Conservation (phyloP, 2,113 vertebrate genomes). For the Tachysurus fulvidraco region DNA sequence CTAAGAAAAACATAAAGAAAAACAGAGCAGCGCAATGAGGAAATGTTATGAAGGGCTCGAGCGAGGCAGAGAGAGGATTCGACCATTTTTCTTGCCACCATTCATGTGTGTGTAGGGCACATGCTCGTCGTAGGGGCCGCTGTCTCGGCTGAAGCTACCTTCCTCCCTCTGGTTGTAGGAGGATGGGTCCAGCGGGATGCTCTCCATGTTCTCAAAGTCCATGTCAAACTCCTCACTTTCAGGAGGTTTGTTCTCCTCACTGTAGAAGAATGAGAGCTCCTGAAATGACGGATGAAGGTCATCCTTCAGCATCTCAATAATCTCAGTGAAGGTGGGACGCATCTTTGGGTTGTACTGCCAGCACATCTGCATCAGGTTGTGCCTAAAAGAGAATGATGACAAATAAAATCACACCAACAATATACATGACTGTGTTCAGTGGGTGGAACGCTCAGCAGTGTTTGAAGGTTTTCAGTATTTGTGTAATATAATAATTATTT, state of each 20-base stretch:
- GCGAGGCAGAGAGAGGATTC: slow-evolving; percentile 88
- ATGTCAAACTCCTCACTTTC: slow-evolving; percentile 92
- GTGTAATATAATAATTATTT: neutral
- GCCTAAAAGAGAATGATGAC: slow-evolving; percentile 64
- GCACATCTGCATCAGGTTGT: slow-evolving; percentile 94
- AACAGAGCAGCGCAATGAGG: slow-evolving; percentile 57
- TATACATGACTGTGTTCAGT: neutral
- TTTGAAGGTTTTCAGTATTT: neutral
- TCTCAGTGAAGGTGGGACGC: slow-evolving; percentile 91
- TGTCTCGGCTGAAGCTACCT: slow-evolving; percentile 76
- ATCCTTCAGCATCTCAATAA: slow-evolving; percentile 93
- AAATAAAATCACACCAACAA: neutral
- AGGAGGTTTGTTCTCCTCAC: slow-evolving; percentile 93
- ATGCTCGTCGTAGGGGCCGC: slow-evolving; percentile 88
- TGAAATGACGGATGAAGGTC: slow-evolving; percentile 90
- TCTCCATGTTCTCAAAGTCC: slow-evolving; percentile 99
- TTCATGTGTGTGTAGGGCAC: slow-evolving; percentile 98
- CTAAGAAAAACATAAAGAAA: slow-evolving; percentile 56
- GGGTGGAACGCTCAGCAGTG: neutral
- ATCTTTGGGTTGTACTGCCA: slow-evolving; percentile 99
- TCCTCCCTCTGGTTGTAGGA: slow-evolving; percentile 87
- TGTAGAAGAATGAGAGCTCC: slow-evolving; percentile 95
- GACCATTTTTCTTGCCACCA: slow-evolving; percentile 93
- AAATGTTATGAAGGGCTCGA: slow-evolving; percentile 90
- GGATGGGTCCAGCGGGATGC: slow-evolving; percentile 91